Evolutionary conservation across 2,113 vertebrate genomes (phyloP).

Genomic region (Ascaphus truei): DNA sequence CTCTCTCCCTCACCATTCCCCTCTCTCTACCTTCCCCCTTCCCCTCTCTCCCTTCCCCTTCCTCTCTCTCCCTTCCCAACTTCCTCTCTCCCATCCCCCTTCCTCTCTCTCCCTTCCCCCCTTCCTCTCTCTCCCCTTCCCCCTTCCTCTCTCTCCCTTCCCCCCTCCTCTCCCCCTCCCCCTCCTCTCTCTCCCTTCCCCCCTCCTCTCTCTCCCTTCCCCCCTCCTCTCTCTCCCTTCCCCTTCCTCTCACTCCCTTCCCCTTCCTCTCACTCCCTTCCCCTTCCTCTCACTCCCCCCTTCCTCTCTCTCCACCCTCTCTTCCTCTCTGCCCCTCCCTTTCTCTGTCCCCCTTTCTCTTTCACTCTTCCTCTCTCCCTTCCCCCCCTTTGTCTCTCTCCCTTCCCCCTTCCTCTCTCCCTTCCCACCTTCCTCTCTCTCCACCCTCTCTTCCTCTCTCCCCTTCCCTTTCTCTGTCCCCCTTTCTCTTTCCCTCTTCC

Average conservation of each 20-base stretch:
- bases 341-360: not conserved
- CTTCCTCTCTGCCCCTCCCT: not conserved
- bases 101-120: not conserved
- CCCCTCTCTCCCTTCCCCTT: not conserved
- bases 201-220: not conserved
- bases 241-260: no score
- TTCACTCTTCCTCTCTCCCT: not conserved
- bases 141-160: no score
- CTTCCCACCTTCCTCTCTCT: not conserved
- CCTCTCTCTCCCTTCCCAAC: not conserved
- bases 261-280: no score
- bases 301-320: not conserved
- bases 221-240: no score
- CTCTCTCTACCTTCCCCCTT: not conserved
- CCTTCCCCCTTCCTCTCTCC: not conserved
- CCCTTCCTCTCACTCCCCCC: no score
- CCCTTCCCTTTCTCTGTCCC: no score
- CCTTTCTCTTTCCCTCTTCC: no score
- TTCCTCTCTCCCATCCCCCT: not conserved
- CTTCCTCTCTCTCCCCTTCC: not conserved
- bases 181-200: not conserved
- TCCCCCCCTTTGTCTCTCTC: not conserved
- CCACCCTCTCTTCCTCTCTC: no score
- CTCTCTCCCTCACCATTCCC: not conserved
- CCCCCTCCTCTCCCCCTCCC: no score